Evolutionary conservation across 2,113 vertebrate genomes (phyloP).

Genomic region (Alethe castanea): DNA sequence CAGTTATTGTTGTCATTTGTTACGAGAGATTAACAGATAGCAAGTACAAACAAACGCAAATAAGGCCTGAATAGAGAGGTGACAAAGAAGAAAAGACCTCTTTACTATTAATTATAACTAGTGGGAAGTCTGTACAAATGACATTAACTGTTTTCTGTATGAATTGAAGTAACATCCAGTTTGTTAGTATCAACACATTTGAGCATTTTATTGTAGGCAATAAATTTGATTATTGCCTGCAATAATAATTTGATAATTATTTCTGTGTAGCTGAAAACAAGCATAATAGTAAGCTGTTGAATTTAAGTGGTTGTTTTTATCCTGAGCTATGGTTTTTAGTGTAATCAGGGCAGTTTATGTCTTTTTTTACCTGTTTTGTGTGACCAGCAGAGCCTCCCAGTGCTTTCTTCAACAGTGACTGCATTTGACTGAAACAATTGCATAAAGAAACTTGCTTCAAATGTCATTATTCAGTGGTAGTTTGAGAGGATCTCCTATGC

Average conservation of each 20-base stretch:
- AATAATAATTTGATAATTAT: background rate
- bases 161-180: constrained; percentile 58
- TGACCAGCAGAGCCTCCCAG: background rate
- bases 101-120: constrained; percentile 78
- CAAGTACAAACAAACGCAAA: constrained; percentile 76
- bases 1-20: constrained; percentile 78
- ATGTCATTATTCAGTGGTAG: background rate
- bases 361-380: background rate
- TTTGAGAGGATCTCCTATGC: background rate
- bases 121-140: constrained; percentile 76
- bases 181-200: constrained; percentile 32
- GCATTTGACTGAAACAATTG: background rate
- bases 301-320: background rate
- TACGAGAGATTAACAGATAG: constrained; percentile 79
- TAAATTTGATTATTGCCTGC: background rate
- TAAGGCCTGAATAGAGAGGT: constrained; percentile 76
- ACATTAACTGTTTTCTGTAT: constrained; percentile 66
- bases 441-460: background rate
- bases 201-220: constrained; percentile 20
- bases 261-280: background rate
- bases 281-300: background rate
- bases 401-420: background rate
- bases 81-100: constrained; percentile 76
- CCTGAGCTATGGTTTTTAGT: background rate
- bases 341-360: background rate